A percentile compares a stretch with the other conserved stretches of the same genome.
Evolutionary conservation across 2,113 vertebrate genomes (phyloP).

Genomic region (Alexandromys fortis): DNA sequence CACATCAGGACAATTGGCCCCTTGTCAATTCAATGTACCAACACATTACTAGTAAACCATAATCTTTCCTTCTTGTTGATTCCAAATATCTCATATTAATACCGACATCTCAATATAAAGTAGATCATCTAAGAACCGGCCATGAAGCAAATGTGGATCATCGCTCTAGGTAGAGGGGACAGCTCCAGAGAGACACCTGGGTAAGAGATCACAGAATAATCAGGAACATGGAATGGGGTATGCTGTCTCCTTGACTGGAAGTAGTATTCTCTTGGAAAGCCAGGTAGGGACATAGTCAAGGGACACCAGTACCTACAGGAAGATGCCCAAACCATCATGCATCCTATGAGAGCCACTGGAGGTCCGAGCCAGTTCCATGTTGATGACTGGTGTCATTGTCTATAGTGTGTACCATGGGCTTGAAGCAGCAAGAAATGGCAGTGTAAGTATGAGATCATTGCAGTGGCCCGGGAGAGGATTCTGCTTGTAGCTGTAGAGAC

Average conservation of each 20-base stretch:
- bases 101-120: not conserved
- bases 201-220: not conserved
- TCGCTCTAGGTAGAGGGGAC: not conserved
- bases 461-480: not conserved
- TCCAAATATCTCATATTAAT: not conserved
- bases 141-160: not conserved
- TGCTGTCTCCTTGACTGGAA: not conserved
- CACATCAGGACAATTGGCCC: not conserved
- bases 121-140: not conserved
- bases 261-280: no score
- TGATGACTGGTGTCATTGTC: not conserved
- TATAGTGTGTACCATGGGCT: not conserved
- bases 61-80: not conserved
- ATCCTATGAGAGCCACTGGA: not conserved
- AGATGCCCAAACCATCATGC: not conserved
- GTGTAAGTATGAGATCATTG: not conserved
- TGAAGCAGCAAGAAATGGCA: not conserved
- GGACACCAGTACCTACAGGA: not conserved
- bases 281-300: fast-evolving
- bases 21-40: not conserved
- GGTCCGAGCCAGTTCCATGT: not conserved
- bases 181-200: not conserved
- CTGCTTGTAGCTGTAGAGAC: not conserved
- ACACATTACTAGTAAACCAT: not conserved
- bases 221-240: not conserved